These are phyloP conservation scores for Porites australiensis DNA, from an alignment of 64 coral and sea anemone species.

Conservation along the genomic window DNA sequence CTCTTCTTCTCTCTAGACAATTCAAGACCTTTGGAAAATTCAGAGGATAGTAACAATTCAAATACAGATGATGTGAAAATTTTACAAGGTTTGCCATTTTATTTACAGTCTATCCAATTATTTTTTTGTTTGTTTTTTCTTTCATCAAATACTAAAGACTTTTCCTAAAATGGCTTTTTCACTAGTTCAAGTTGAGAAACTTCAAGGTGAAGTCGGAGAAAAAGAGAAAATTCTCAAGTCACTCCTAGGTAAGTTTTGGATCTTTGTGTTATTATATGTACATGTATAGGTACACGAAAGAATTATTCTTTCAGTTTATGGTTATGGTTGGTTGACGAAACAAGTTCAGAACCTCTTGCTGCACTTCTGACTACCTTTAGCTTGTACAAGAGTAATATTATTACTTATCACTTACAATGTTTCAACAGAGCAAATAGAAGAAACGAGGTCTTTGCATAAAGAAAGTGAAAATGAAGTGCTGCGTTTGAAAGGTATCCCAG, in stretches of 20 bases:
- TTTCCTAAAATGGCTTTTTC: neutral
- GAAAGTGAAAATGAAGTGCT: conserved; percentile 49
- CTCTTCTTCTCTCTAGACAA: neutral
- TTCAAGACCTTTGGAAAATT: neutral
- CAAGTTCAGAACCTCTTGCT: too few species aligned
- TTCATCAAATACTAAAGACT: too few species aligned
- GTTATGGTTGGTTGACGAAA: too few species aligned
- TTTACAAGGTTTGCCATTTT: conserved; percentile 14
- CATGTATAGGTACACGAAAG: too few species aligned
- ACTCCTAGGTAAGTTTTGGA: neutral
- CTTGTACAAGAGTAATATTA: neutral
- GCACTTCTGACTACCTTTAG: too few species aligned
- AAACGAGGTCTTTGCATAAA: conserved; percentile 47
- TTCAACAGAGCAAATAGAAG: conserved; percentile 56
- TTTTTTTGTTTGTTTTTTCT: neutral
- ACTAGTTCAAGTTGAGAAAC: conserved; percentile 39
- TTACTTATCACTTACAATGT: neutral
- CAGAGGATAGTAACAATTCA: neutral
- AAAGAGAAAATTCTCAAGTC: conserved; percentile 28
- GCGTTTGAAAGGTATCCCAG: neutral
- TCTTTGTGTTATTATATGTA: neutral
- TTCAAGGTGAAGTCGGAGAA: conserved; percentile 22
- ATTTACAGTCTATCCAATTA: neutral
- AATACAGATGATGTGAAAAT: conserved; percentile 44
- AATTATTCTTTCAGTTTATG: neutral